phyloP scores from a whole-genome alignment of 1,140 invertebrate species.

The Drosophila tropicalis region DNA sequence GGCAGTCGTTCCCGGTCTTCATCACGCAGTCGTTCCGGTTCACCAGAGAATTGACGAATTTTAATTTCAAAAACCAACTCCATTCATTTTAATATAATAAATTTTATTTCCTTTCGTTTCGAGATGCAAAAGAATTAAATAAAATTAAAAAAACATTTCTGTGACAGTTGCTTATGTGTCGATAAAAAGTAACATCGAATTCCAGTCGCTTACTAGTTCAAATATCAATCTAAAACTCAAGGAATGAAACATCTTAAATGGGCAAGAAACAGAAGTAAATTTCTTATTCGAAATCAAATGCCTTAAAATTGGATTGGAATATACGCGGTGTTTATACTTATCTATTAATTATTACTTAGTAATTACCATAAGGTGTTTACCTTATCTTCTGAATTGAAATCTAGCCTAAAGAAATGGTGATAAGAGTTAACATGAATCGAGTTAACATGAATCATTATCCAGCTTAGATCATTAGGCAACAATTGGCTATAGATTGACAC shows the following conservation, averaged over 20 bases:
- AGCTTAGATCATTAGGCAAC: constrained; percentile 2
- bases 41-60: constrained; percentile 10
- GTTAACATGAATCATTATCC: neutral
- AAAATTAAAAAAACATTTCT: neutral
- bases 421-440: neutral
- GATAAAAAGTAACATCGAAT: too few relatives aligned
- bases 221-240: neutral
- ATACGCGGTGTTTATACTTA: too few relatives aligned
- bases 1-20: constrained; percentile 56
- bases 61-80: neutral
- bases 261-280: neutral
- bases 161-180: neutral
- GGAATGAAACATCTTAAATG: neutral
- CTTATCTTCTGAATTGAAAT: neutral
- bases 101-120: neutral
- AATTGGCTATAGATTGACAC: constrained; percentile 2
- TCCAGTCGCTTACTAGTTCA: too few relatives aligned
- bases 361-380: too few relatives aligned
- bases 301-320: neutral
- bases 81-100: neutral
- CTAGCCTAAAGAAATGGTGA: neutral
- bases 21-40: constrained; percentile 35
- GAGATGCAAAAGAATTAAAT: constrained; percentile 6
- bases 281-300: neutral
- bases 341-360: too few relatives aligned